A percentile compares a stretch with the other conserved stretches of the same genome.
phyloP scores from a whole-genome alignment of 1,140 invertebrate genomes.

The Rhynchophorus ferrugineus region DNA sequence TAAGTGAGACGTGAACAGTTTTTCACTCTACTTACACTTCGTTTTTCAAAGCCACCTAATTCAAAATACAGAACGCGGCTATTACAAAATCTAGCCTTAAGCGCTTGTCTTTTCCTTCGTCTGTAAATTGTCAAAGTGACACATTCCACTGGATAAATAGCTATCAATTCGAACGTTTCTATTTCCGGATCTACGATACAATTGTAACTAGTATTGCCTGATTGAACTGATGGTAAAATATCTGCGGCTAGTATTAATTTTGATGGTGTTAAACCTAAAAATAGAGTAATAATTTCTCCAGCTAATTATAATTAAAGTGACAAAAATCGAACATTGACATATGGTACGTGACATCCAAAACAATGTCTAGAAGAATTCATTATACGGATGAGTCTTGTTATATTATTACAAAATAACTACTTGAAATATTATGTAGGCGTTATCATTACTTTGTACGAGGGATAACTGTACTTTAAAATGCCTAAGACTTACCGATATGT shows the following conservation, averaged over 20 bases:
- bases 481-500: slow-evolving; percentile 46
- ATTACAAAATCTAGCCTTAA: slow-evolving; percentile 50
- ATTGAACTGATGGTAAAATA: slow-evolving; percentile 36
- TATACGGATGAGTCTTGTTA: too few species aligned
- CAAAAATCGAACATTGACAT: too few species aligned
- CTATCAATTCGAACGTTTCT: slow-evolving; percentile 51
- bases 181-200: slow-evolving; percentile 45
- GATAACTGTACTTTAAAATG: too few species aligned
- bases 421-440: too few species aligned
- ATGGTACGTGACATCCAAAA: too few species aligned
- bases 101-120: slow-evolving; percentile 42
- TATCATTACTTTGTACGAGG: too few species aligned
- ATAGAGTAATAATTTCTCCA: too few species aligned
- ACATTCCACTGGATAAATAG: slow-evolving; percentile 49
- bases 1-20: not conserved
- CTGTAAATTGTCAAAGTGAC: slow-evolving; percentile 51
- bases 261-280: slow-evolving; percentile 46
- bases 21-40: slow-evolving; percentile 36
- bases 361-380: too few species aligned
- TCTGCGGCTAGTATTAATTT: slow-evolving; percentile 51
- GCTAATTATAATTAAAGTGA: too few species aligned
- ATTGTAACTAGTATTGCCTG: slow-evolving; percentile 34
- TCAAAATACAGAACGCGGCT: slow-evolving; percentile 45
- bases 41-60: slow-evolving; percentile 41
- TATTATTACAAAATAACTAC: too few species aligned